Evolutionary conservation across 2,888 invertebrate genomes (phyloP).

Genomic region (Aspidiotus destructor): DNA sequence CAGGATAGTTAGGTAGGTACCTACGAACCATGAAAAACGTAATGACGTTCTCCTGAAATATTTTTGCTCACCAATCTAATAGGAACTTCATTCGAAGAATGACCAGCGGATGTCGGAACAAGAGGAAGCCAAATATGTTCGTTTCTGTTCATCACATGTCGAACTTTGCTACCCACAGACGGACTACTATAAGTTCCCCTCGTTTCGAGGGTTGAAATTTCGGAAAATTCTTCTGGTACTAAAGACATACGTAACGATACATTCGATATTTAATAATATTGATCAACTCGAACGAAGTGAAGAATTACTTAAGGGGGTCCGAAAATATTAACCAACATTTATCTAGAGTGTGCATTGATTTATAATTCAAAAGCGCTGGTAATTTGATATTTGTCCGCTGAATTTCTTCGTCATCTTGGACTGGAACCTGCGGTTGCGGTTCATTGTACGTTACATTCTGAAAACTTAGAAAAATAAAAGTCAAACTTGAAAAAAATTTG

Average conservation of each 20-base stretch:
- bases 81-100: too few relatives aligned
- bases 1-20: neutral
- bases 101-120: neutral
- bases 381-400: conserved; percentile 12
- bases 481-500: neutral
- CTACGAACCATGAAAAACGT: too few relatives aligned
- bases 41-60: too few relatives aligned
- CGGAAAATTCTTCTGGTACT: conserved; percentile 30
- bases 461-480: conserved; percentile 12
- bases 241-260: neutral
- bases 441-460: conserved; percentile 24
- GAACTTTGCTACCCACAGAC: conserved; percentile 4
- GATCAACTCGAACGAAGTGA: neutral
- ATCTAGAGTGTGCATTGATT: conserved; percentile 28
- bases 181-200: conserved; percentile 30
- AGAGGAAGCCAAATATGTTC: conserved; percentile 8
- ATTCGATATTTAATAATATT: neutral
- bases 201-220: neutral
- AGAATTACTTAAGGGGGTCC: neutral
- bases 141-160: neutral
- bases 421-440: conserved; percentile 10
- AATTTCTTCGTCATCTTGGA: conserved; percentile 3
- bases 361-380: conserved; percentile 29
- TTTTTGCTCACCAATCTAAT: too few relatives aligned
- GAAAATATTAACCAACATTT: conserved; percentile 11